phyloP scores from a whole-genome alignment of 2,888 invertebrate genomes.

The Folsomia manolachei region DNA sequence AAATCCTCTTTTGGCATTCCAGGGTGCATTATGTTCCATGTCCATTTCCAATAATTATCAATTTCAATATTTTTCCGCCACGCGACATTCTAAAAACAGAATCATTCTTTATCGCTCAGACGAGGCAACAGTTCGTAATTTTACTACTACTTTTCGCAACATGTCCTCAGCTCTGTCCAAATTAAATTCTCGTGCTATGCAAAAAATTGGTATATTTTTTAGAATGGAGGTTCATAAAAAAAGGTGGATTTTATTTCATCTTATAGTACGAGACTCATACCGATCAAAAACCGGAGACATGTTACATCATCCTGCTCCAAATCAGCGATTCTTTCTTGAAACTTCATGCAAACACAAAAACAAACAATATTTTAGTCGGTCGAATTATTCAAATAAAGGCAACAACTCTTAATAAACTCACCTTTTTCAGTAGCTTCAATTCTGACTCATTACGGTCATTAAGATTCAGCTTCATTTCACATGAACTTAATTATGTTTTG shows the following conservation, averaged over 20 bases:
- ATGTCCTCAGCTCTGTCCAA: conserved; percentile 9
- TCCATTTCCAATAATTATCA: neutral
- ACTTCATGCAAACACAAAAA: no score
- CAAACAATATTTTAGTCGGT: no score
- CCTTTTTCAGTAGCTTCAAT: neutral
- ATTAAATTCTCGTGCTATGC: conserved; percentile 13
- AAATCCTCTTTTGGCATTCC: neutral
- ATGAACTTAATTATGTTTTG: no score
- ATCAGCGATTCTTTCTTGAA: conserved; percentile 5
- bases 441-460: neutral
- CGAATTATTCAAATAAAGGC: no score
- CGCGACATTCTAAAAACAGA: neutral
- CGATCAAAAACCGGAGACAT: conserved; percentile 7
- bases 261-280: no score
- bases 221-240: no score
- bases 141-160: conserved; percentile 16
- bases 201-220: no score
- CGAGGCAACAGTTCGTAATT: neutral
- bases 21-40: no score
- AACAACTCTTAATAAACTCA: no score
- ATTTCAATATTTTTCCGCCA: conserved; percentile 9
- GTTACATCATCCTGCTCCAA: conserved; percentile 5
- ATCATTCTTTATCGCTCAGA: neutral
- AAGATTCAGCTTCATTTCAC: no score
- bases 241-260: no score